Conservation (phyloP, 2,888 invertebrate species). For the Dioctria rufipes region DNA sequence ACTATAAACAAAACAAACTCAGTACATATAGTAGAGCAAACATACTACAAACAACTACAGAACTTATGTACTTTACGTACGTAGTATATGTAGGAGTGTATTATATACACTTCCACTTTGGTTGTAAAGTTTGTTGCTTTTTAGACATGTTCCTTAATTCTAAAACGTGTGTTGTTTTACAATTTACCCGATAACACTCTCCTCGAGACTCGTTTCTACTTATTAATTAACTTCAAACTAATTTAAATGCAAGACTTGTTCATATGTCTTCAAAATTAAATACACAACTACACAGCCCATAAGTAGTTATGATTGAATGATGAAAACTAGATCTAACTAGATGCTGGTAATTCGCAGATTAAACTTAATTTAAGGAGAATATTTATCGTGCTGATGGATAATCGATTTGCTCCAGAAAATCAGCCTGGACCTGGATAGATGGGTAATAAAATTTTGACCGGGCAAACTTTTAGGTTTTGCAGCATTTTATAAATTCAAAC, state of each 20-base stretch:
- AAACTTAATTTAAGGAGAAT: background rate
- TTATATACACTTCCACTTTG: background rate
- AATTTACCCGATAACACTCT: no score
- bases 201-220: background rate
- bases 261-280: background rate
- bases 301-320: constrained; percentile 4
- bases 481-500: constrained; percentile 21
- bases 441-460: background rate
- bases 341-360: constrained; percentile 1
- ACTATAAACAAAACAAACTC: constrained; percentile 11
- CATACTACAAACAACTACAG: background rate
- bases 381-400: background rate
- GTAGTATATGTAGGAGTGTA: background rate
- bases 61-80: no score
- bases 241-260: constrained; percentile 17
- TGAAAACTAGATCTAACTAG: background rate
- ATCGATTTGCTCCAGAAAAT: background rate
- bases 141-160: constrained; percentile 11
- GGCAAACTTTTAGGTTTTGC: background rate
- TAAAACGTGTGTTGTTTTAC: no score
- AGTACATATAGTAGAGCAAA: background rate
- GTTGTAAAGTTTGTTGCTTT: constrained; percentile 1
- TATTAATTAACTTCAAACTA: constrained; percentile 21
- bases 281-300: background rate
- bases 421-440: background rate